phyloP scores from a whole-genome alignment of 2,888 invertebrate species.

The Acrocyrtus sp. region DNA sequence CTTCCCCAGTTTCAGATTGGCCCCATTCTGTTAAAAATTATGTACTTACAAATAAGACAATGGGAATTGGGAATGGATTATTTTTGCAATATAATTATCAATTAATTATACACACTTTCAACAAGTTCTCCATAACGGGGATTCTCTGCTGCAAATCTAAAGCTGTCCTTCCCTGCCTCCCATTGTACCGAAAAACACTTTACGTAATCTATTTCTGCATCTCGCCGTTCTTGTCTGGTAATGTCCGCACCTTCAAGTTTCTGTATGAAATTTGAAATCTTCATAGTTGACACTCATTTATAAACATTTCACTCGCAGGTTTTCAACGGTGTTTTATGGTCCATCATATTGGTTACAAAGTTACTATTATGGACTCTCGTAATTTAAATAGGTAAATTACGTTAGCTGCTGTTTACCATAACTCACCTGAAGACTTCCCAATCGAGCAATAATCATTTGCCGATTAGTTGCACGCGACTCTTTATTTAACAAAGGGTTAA shows the following conservation, averaged over 20 bases:
- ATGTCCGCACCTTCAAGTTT: conserved; percentile 79
- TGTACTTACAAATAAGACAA: background rate
- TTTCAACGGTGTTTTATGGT: too few species aligned
- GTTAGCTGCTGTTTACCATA: too few species aligned
- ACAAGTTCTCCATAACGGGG: conserved; percentile 81
- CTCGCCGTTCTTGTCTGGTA: conserved; percentile 77
- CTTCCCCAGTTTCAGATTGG: conserved; percentile 80
- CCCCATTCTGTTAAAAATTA: conserved; percentile 77
- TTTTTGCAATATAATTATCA: conserved; percentile 1
- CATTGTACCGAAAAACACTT: conserved; percentile 83
- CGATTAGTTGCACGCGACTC: conserved; percentile 78
- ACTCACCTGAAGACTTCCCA: conserved; percentile 75
- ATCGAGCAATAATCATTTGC: conserved; percentile 84
- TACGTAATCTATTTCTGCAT: conserved; percentile 91
- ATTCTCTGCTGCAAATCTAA: conserved; percentile 75
- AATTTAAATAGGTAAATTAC: too few species aligned
- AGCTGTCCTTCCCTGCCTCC: conserved; percentile 71
- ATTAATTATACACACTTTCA: conserved; percentile 73
- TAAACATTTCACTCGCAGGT: too few species aligned
- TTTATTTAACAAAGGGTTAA: conserved; percentile 76
- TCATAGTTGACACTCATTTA: too few species aligned
- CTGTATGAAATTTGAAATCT: too few species aligned
- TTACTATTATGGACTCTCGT: too few species aligned
- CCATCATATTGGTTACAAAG: too few species aligned
- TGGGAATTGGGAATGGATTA: background rate